Conservation (phyloP, 2,797 vertebrate genomes). For the Coregonus sp. region DNA sequence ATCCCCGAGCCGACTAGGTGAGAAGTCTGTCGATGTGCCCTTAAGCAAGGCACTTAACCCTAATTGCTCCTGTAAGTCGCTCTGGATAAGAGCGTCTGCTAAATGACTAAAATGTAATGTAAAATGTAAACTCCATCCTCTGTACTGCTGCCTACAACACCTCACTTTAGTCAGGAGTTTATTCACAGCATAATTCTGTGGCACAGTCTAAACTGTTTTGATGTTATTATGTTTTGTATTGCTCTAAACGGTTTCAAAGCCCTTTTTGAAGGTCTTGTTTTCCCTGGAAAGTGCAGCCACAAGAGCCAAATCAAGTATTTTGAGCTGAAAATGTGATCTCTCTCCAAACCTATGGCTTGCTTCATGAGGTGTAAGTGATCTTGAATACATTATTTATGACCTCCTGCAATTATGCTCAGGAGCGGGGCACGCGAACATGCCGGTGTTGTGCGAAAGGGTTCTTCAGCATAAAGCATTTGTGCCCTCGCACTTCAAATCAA, state of each 20-base stretch:
- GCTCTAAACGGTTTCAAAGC: slow-evolving; percentile 56
- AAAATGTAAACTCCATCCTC: neutral
- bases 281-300: slow-evolving; percentile 58
- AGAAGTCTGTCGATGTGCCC: no score
- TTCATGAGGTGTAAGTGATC: slow-evolving; percentile 79
- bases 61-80: no score
- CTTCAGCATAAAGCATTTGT: slow-evolving; percentile 60
- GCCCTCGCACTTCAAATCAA: slow-evolving; percentile 65
- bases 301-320: slow-evolving; percentile 59
- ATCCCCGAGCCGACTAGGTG: no score
- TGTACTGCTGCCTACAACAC: slow-evolving; percentile 1
- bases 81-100: no score
- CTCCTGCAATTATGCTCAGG: slow-evolving; percentile 72
- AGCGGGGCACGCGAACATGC: slow-evolving; percentile 60
- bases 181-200: slow-evolving; percentile 15
- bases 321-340: slow-evolving; percentile 57
- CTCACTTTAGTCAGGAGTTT: neutral
- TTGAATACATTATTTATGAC: slow-evolving; percentile 81
- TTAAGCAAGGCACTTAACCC: no score
- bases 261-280: slow-evolving; percentile 63
- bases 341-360: slow-evolving; percentile 63
- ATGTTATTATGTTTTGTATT: slow-evolving; percentile 47
- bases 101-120: no score
- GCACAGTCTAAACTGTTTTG: slow-evolving; percentile 59
- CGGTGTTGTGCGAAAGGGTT: slow-evolving; percentile 74